Base-by-base conservation (phyloP, 2,888 invertebrate genomes). In the Limnephilus rhombicus region DNA sequence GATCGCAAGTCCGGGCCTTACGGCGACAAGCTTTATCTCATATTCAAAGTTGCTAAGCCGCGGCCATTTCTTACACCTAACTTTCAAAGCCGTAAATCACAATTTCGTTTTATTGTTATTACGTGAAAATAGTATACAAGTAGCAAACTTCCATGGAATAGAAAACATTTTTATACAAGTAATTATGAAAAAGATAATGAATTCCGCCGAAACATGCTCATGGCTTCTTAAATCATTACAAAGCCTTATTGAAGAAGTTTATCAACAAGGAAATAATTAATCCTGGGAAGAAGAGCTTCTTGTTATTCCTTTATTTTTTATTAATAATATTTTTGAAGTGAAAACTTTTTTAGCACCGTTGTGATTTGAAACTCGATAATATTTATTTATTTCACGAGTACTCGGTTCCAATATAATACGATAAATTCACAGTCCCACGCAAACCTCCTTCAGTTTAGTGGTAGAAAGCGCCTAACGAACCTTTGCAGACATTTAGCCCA, bases 11-110 rank as follows among this genome's bases (percentile, higher is more conserved):
- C 86, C 86, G 86, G n/a, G n/a, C 45, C 86, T n/a, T 45, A n/a
- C 45, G 29, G 45, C 86, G 29, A 45, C 86, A 45, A 45, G 86
- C 86, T 45, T 86, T 86, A 86, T 86, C 86, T 45, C 45, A 45
- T 86, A 86, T 45, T 68, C 37, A 45, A n/a, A 86, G 49, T 85
- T 34, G 85, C 34, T 85, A 45, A 24, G 45, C 37, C n/a, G 90
- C 85, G 13, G 53, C 68, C 90, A 80, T 91, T 87, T 91, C 86
- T 87, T 91, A 45, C 87, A 85, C 45, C 29, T 49, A 85, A 49
- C 31, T 90, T 91, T 45, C 87, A 81, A 68, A 86, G 45, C 45
- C 87, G 87, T 87, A 87, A 91, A 80, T 91, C 80, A 68, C 68
- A 68, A 68, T 68, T 68, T 68, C 68, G n/a, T n/a, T 68, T 68